Percentiles rank a stretch among this genome's conserved stretches.
Evolutionary conservation across 2,113 vertebrate genomes (phyloP).

Genomic region (Pao palembangensis): DNA sequence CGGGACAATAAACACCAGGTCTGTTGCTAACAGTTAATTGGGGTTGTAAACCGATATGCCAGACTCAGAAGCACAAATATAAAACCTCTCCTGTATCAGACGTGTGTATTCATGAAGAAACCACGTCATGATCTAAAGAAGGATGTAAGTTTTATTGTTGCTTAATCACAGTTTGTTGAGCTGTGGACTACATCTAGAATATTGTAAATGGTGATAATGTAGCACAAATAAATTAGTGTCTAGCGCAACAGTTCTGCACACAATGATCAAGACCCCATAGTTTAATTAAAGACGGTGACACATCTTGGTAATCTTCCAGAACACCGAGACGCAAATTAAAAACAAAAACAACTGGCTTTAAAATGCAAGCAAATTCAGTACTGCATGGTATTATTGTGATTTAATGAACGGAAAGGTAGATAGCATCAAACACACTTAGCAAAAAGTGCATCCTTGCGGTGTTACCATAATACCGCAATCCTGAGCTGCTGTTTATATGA

Average conservation of each 20-base stretch:
- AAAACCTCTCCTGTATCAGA: too few relatives aligned
- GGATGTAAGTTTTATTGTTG: too few relatives aligned
- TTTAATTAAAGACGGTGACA: constrained; percentile 25
- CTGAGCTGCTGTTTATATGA: constrained; percentile 38
- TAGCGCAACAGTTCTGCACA: constrained; percentile 2
- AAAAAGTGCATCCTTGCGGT: constrained; percentile 39
- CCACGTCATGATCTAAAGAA: too few relatives aligned
- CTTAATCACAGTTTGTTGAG: too few relatives aligned
- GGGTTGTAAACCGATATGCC: too few relatives aligned
- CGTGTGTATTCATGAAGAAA: too few relatives aligned
- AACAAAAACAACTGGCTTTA: constrained; percentile 10
- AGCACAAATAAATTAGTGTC: constrained; percentile 10
- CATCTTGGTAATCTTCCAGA: constrained; percentile 20
- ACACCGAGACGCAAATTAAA: constrained; percentile 5
- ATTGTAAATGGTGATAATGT: neutral
- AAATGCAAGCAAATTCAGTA: constrained; percentile 28
- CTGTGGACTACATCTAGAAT: too few relatives aligned
- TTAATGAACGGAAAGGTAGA: constrained; percentile 33
- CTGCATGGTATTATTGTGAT: constrained; percentile 32
- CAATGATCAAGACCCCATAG: constrained; percentile 24
- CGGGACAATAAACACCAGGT: too few relatives aligned
- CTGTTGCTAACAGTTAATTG: too few relatives aligned
- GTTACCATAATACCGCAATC: constrained; percentile 39
- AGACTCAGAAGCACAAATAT: too few relatives aligned
- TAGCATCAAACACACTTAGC: constrained; percentile 51